Evolutionary conservation across 2,113 vertebrate species (phyloP), one percentile per base, ranked within the genome.

Genomic region (Athene cunicularia): DNA sequence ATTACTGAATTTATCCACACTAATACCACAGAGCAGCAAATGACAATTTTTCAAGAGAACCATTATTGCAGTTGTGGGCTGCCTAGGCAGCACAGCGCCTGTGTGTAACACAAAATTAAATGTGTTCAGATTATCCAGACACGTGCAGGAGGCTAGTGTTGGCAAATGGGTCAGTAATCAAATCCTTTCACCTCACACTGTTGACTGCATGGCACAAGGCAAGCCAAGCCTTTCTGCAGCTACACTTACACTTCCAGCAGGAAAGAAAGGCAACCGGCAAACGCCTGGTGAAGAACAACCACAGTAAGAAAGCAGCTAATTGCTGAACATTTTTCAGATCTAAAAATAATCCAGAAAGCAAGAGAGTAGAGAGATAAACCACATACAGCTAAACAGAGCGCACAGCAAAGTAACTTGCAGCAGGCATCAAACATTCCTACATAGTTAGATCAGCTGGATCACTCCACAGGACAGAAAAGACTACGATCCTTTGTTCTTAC

Each of bases 271-370:
- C 32, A 59, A 60, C 60, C 59, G 52, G 76, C 45, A 59, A 60
- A 56, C 0, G 7, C 43, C 81, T 76, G 92, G 30, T 27, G 43
- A 52, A 80, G 83, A 90, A 52, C 50, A 89, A 2, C 37, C 75
- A 45, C 47, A 28, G 80, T 15, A 26, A 76, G 94, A 59, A 86
- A 79, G 72, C 62, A 92, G 87, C 71, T 97, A 90, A 96, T 92
- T 92, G 92, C 93, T 93, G 83, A 93, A 75, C 80, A 5, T 37
- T n/a, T 39, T 87, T 90, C 88, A 81, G 86, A 91, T 74, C 94
- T 92, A 96, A 91, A 94, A 96, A 95, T 80, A 94, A 82, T 33
- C 35, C 41, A 4, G 80, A 32, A 89, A 76, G n/a, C 75, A n/a
- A 88, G 91, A 67, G 77, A 73, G 56, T 11, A 35, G 86, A 13